These are phyloP conservation scores for Doris montereyensis DNA, from an alignment of 2,888 invertebrate species.

Conservation along the genomic window DNA sequence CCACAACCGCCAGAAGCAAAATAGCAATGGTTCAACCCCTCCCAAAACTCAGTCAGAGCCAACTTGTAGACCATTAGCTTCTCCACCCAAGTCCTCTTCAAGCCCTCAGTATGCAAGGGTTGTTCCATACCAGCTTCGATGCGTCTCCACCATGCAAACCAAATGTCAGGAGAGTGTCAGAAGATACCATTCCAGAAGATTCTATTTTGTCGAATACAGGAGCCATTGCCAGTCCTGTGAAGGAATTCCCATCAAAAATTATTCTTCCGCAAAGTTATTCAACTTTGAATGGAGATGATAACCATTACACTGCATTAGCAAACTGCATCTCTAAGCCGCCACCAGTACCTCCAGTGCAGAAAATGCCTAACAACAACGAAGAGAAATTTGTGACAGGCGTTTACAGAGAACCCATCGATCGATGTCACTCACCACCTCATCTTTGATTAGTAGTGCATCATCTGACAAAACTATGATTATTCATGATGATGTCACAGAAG, in stretches of 20 bases:
- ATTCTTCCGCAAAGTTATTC: conserved; percentile 44
- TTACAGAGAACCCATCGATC: conserved; percentile 60
- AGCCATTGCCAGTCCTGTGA: conserved; percentile 32
- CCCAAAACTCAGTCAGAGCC: conserved; percentile 44
- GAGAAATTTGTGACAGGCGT: conserved; percentile 63
- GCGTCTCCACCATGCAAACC: conserved; percentile 53
- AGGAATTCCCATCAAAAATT: conserved; percentile 50
- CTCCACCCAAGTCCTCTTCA: conserved; percentile 34
- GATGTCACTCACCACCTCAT: conserved; percentile 41
- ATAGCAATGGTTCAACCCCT: conserved; percentile 39
- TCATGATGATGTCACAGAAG: conserved; percentile 34
- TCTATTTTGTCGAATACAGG: conserved; percentile 33
- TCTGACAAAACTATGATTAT: conserved; percentile 39
- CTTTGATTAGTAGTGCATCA: conserved; percentile 40
- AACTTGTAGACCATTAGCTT: conserved; percentile 44
- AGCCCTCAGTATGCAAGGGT: conserved; percentile 18
- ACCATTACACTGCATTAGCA: conserved; percentile 42
- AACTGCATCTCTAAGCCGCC: conserved; percentile 35
- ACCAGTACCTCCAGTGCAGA: conserved; percentile 20
- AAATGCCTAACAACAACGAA: conserved; percentile 38
- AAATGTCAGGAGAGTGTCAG: conserved; percentile 41
- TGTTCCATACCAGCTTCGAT: conserved; percentile 21
- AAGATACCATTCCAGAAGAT: conserved; percentile 44
- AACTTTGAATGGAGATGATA: conserved; percentile 6
- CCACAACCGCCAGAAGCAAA: conserved; percentile 8